Base-by-base conservation (phyloP, 2,888 invertebrate genomes). In the Agrotis ipsilon region DNA sequence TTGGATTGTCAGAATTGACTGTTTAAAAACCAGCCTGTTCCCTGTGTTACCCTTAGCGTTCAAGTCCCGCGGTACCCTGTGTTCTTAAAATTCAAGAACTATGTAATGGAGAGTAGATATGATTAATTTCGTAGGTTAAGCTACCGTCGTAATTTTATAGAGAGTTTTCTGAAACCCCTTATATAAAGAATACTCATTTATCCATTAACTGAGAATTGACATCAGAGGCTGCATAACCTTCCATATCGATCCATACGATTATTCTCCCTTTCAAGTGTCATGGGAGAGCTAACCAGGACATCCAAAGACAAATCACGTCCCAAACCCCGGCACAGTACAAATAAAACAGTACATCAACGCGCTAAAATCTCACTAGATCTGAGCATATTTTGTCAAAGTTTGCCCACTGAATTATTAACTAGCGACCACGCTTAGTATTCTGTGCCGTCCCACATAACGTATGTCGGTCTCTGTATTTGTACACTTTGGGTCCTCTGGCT, bases 301-400 rank as follows among this genome's bases (percentile, higher is more conserved):
- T 51, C n/a, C 16, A 2, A 6, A 49, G 48, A 39, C 51, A 70
- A 76, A 76, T 54, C 45, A 46, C 61, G 16, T 46, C 18, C 39
- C 11, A 57, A 43, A 45, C 21, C 54, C 18, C 3, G 11, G 61
- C 45, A 72, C 72, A 58, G 52, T 52, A 48, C 48, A 72, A 62
- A 71, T 78, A 78, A 45, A 60, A 60, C 61, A 59, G 71, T 60
- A 59, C 39, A 60, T 71, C 57, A 64, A 61, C 57, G n/a, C 45
- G 14, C 62, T 72, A 46, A 62, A 63, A 62, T 45, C 59, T 61
- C 58, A 21, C 59, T 67, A 63, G 48, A 32, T 76, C 74, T 49
- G 24, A 68, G 49, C 80, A 80, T 65, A 81, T 76, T 76, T 80
- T 68, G 81, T 58, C 67, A 59, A 80, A 80, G 71, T 65, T 69